Evolutionary conservation across 2,888 invertebrate genomes (phyloP).

Genomic region (Drosophila longiperda): DNA sequence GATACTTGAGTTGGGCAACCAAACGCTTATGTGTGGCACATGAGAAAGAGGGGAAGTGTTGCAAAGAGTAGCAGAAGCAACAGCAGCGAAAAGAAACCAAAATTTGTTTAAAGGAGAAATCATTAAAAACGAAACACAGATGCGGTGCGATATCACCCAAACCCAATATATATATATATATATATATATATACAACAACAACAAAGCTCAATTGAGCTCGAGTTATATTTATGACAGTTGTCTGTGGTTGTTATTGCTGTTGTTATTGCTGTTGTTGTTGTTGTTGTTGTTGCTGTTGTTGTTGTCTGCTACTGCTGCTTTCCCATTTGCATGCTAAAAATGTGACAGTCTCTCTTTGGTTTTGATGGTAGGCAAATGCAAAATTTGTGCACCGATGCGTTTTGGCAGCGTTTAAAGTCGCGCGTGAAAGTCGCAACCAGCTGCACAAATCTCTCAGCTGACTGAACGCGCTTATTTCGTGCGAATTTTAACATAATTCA

Average conservation of each 20-base stretch:
- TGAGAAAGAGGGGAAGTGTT: too few species aligned
- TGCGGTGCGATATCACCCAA: constrained; percentile 34
- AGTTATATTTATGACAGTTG: constrained; percentile 78
- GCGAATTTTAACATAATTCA: neutral
- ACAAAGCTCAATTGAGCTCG: constrained; percentile 71
- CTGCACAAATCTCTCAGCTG: neutral
- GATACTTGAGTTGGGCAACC: constrained; percentile 26
- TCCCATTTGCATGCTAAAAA: constrained; percentile 61
- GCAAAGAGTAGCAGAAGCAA: neutral
- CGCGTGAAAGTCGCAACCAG: constrained; percentile 67
- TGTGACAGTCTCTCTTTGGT: constrained; percentile 41
- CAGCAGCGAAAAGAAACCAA: constrained; percentile 28
- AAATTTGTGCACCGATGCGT: constrained; percentile 78
- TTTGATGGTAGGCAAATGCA: constrained; percentile 57
- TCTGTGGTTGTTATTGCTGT: constrained; percentile 21
- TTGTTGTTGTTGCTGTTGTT: constrained; percentile 37
- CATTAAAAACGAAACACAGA: constrained; percentile 50
- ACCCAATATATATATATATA: constrained; percentile 10
- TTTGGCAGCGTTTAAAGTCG: constrained; percentile 70
- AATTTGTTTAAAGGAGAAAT: constrained; percentile 76
- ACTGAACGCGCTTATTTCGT: neutral
- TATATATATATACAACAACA: constrained; percentile 14
- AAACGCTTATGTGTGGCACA: constrained; percentile 37
- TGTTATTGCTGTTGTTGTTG: constrained; percentile 10
- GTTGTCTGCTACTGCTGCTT: constrained; percentile 51